A percentile compares a stretch with the other conserved stretches of the same genome.
phyloP scores from a whole-genome alignment of 2,797 vertebrate genomes.

The Gymnothorax reevesii region DNA sequence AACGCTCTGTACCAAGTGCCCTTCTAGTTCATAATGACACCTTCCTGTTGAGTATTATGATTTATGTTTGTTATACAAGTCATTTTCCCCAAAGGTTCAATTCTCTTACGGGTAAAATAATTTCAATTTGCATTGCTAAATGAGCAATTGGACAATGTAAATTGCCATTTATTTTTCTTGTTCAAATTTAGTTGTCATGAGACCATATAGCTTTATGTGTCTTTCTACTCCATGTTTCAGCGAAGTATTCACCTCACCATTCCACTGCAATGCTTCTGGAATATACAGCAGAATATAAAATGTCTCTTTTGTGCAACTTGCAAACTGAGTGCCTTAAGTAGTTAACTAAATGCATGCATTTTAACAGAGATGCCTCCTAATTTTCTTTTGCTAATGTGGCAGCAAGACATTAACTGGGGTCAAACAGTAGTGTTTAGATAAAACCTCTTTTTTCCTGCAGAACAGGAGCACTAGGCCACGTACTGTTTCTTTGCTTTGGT shows the following conservation, averaged over 20 bases:
- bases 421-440: constrained; percentile 1
- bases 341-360: not conserved
- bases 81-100: no score
- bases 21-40: no score
- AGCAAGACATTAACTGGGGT: not conserved
- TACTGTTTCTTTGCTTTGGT: constrained; percentile 14
- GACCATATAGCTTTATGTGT: not conserved
- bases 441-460: not conserved
- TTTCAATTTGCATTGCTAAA: not conserved
- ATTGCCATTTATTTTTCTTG: not conserved
- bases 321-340: not conserved
- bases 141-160: not conserved
- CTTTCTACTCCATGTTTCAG: no score
- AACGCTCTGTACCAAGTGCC: no score
- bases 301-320: not conserved
- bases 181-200: not conserved
- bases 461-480: not conserved
- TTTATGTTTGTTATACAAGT: no score
- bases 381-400: not conserved
- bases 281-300: no score
- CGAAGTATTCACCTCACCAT: no score
- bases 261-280: no score
- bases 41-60: no score
- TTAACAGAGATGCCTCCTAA: not conserved
- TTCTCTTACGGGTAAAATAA: no score